Evolutionary conservation across 2,888 invertebrate genomes (phyloP), one percentile per base, ranked within the genome.

Genomic region (Chaitophorus viminalis): DNA sequence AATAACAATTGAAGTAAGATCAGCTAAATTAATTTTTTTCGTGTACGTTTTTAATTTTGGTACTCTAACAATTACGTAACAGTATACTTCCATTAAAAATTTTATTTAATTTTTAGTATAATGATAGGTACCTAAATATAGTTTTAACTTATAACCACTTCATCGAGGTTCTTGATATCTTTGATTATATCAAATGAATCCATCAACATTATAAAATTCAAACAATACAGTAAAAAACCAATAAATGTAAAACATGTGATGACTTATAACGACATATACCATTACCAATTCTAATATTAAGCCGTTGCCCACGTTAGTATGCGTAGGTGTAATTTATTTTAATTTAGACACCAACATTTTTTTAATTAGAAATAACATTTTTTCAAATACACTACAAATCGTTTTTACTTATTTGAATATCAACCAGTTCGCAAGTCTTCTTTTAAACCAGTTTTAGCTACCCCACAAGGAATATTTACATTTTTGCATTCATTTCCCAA

Each of bases 381-480:
- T 21, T 60, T 21, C 74, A 31, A 83, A 65, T 75, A 83, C 60
- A 75, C n/a, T 83, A 83, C 54, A 83, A 75, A 83, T 83, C 60
- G 83, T 74, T 83, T 82, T 60, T 83, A 39, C 75, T 60, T 83
- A 83, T 83, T 83, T 83, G 75, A 83, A 83, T 83, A 83, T 39
- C 75, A 83, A 83, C 83, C 83, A 76, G 76, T 76, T 84, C 39
- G 75, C 54, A 76, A n/a, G 84, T 76, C 25, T 68, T 84, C 60
- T 65, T 75, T 68, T 46, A 84, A 84, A 84, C 84, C 84, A 84
- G 84, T 84, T 84, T 84, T 21, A 70, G 72, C 52, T 82, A 82
- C 52, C 82, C 82, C 72, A 33, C 82, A 46, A 33, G 18, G 14
- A 78, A 54, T 54, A 52, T 82, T 72, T 82, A 39, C 75, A 83